Base-by-base conservation (phyloP, 2,888 invertebrate species). In the Papilio elwesi region DNA sequence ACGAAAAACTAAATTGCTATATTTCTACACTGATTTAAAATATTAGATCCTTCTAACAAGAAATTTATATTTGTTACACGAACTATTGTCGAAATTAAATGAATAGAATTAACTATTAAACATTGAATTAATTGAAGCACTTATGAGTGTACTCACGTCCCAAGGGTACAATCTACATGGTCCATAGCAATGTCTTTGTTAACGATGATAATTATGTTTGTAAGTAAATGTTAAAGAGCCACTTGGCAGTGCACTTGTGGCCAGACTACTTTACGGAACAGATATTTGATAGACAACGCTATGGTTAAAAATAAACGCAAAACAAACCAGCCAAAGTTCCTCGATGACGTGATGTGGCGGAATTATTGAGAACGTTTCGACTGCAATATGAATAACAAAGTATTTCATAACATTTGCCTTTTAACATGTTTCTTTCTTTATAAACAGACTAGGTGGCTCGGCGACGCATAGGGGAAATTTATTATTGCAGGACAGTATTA, bases 151-250 rank as follows among this genome's bases (percentile, higher is more conserved):
- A 67, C 62, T 67, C 67, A 71, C 62, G 71, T 67, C 38, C 53
- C 67, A 71, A 71, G 67, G 67, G 52, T 62, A 62, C 67, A 26
- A 11, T 36, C 43, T 38, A 63, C 59, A 62, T 53, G 26, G n/a
- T 63, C 70, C 48, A 70, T 36, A 52, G 49, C 70, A 70, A 70
- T 65, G 70, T 55, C 70, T 13, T 16, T 63, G 69, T 57, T 57
- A 36, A 49, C 70, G 12, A 57, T 65, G 49, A 57, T 48, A 43
- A 59, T 59, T 59, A n/a, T 59, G 57, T 38, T 55, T 36, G 57
- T 68, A 68, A 48, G 48, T 26, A 55, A 48, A 64, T 70, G 53
- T 47, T 47, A 8, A 7, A 49, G 65, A 36, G 49, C 49, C 51
- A 65, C 48, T 49, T 48, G 16, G 49, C 62, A 16, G 52, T 47